Base-by-base conservation (phyloP, 1,140 invertebrate genomes). In the Globodera ellingtonae region DNA sequence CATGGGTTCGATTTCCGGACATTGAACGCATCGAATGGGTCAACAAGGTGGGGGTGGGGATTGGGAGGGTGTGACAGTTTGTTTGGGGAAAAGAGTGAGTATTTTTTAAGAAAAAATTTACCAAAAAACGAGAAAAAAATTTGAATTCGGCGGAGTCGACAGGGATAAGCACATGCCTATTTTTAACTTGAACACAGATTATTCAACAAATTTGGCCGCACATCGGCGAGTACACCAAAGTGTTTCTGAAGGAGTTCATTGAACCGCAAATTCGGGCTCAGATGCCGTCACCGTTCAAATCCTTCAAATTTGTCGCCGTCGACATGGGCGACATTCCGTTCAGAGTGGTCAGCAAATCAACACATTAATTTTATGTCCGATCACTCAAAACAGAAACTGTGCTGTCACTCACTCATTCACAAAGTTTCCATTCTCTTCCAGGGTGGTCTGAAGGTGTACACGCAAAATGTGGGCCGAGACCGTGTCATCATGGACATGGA, bases 401-500 rank as follows among this genome's bases (percentile, higher is more conserved):
- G 50, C 35, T 0, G 13, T 56, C 50, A 79, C 52, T 56, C 50
- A 79, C 52, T 18, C 21, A 8, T 79, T 24, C 56, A 52, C 35
- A 35, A 35, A 35, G 35, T 7, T 74, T 69, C n/a, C 9, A 46
- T 46, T 8, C 9, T 35, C 67, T 70, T 8, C 35, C 13, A 77
- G 21, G 81, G 86, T 56, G 87, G 88, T n/a, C 76, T 89, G 3
- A 89, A 89, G 79, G 88, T 89, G 44, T 87, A 87, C 62, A 89
- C 88, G 1, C 66, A 88, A 13, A 89, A 89, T 79, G 86, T 88
- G 59, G 86, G 86, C n/a, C 78, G 86, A n/a, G 87, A 89, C 75
- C 79, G 82, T 66, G 87, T 89, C 44, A 89, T 89, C 44, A 80
- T 89, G 13, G 87, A 89, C 79, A 87, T 89, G 88, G 88, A 89